Conservation (phyloP, 2,888 invertebrate genomes). For the Ommatoiulus sabulosus region DNA sequence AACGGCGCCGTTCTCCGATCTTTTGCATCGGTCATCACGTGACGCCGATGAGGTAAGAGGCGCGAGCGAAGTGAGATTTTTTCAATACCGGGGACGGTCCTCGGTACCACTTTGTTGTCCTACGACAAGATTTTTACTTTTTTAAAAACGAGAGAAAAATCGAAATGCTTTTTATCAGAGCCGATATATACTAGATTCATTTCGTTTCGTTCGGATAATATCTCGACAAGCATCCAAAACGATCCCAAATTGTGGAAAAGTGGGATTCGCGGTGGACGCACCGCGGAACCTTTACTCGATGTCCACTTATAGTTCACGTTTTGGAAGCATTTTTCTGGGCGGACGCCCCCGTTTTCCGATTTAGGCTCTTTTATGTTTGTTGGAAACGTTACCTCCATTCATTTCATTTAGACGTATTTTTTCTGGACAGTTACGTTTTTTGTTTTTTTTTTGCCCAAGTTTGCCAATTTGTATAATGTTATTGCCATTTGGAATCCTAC, state of each 20-base stretch:
- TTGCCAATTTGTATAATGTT: slow-evolving; percentile 32
- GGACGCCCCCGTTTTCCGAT: slow-evolving; percentile 23
- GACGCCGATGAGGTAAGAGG: not conserved
- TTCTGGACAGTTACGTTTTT: slow-evolving; percentile 31
- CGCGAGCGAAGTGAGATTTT: not conserved
- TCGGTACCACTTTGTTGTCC: slow-evolving; percentile 8
- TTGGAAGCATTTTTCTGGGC: not conserved
- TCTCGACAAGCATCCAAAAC: too few species aligned
- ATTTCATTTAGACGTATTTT: not conserved
- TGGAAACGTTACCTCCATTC: not conserved
- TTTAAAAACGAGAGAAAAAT: slow-evolving; percentile 41
- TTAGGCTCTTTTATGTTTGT: not conserved
- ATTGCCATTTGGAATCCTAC: slow-evolving; percentile 41
- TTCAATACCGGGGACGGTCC: not conserved
- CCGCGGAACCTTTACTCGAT: too few species aligned
- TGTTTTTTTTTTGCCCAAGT: slow-evolving; percentile 15
- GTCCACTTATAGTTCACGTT: not conserved
- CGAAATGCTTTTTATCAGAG: slow-evolving; percentile 14
- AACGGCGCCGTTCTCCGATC: not conserved
- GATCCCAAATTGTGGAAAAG: too few species aligned
- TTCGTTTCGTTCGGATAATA: not conserved
- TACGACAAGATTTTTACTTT: slow-evolving; percentile 25
- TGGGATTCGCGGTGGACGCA: too few species aligned
- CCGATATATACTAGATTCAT: not conserved
- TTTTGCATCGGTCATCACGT: not conserved